Evolutionary conservation across 2,113 vertebrate species (phyloP), one percentile per base, ranked within the genome.

Genomic region (Limanda limanda): DNA sequence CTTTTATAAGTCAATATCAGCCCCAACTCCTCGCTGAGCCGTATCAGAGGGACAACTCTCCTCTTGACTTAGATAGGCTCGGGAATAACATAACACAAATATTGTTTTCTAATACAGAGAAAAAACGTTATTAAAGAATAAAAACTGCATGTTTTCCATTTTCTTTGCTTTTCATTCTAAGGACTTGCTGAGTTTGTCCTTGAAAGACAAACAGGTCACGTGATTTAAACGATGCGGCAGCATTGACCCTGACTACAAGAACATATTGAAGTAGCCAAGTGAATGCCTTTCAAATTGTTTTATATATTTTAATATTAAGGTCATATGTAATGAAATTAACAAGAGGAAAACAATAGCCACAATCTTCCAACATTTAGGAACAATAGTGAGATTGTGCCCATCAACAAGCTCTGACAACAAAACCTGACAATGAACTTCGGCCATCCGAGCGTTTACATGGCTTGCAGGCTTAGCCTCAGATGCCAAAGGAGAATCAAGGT

Each of bases 1-100:
- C 78, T 83, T 85, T 84, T 86, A 91, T 86, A 89, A 91, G 78
- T 89, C 85, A 69, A 64, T 84, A 88, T 89, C 71, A 74, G 67
- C 77, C 63, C 65, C 80, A 83, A 84, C 68, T 77, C 71, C 68
- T 71, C 66, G 71, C 42, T 82, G 84, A 81, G 82, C 76, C 75
- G 71, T 71, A 75, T 86, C 79, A 79, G 52, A 84, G 24, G 24
- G 82, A 66, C 61, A 31, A 71, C 60, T 82, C 55, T 82, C 37
- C 35, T 63, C 74, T 55, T 56, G 70, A 81, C 83, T 89, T 79
- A 82, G 75, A 89, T 87, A 45, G 71, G 15, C 65, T 54, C 5
- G 20, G 48, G 87, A 74, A 78, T 69, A 67, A 75, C 64, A 61
- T 17, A 76, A 80, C 42, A 67, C 71, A 79, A 74, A 81, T 82